A percentile compares a stretch with the other conserved stretches of the same genome.
phyloP scores from a whole-genome alignment of 2,113 vertebrate species.

The Malurus melanocephalus region DNA sequence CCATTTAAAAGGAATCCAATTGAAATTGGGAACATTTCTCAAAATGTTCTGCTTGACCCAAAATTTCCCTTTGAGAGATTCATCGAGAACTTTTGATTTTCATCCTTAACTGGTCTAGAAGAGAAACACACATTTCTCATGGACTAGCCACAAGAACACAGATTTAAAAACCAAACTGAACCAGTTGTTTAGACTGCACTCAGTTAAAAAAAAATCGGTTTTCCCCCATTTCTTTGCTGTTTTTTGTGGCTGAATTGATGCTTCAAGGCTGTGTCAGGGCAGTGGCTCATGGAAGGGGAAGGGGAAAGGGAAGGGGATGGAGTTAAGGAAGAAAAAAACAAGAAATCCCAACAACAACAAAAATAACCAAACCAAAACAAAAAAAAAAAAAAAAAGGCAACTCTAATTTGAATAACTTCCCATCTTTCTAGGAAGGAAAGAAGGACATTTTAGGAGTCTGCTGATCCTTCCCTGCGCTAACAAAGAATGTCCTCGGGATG shows the following conservation, averaged over 20 bases:
- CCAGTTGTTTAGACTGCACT: background rate
- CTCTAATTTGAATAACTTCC: background rate
- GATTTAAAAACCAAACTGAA: background rate
- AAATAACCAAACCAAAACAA: background rate
- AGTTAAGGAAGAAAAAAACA: background rate
- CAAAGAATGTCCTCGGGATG: background rate
- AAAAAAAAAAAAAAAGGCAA: accelerated
- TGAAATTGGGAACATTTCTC: background rate
- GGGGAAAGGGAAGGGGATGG: no score
- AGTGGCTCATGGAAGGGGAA: no score
- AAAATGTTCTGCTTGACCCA: background rate
- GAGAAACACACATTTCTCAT: background rate
- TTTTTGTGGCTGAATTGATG: background rate
- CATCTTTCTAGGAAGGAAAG: background rate
- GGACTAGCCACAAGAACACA: background rate
- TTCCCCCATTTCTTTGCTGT: accelerated
- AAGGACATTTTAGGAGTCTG: accelerated
- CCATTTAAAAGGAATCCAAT: background rate
- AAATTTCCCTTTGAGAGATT: background rate
- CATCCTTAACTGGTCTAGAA: background rate
- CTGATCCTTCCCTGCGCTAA: background rate
- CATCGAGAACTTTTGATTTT: background rate
- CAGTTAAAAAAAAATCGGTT: background rate
- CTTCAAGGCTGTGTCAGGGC: background rate
- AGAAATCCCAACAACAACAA: background rate